phyloP scores from a whole-genome alignment of 1,140 invertebrate genomes.

The Diorhabda elongata region DNA sequence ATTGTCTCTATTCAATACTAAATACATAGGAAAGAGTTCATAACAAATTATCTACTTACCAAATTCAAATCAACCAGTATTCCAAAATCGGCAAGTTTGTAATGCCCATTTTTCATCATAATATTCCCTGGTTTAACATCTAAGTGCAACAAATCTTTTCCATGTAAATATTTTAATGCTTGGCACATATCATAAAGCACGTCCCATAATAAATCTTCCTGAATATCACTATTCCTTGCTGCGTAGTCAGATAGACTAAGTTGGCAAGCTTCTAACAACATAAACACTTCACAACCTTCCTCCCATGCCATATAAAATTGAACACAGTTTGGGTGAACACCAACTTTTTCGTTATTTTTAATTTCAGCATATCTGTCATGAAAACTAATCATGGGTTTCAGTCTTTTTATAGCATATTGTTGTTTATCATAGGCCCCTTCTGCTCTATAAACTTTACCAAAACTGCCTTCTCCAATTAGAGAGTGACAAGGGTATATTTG shows the following conservation, averaged over 20 bases:
- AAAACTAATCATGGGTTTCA: conserved; percentile 59
- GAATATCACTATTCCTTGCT: conserved; percentile 45
- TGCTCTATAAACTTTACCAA: conserved; percentile 70
- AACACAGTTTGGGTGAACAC: conserved; percentile 65
- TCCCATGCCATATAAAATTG: conserved; percentile 70
- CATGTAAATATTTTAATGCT: conserved; percentile 34
- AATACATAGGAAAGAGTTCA: too few relatives aligned
- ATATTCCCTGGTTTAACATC: conserved; percentile 79
- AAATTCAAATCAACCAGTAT: conserved; percentile 62
- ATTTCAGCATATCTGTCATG: conserved; percentile 65
- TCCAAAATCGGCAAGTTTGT: conserved; percentile 74
- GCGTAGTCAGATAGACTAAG: conserved; percentile 51
- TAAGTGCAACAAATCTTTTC: conserved; percentile 61
- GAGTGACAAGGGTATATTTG: conserved; percentile 62
- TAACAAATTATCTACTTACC: conserved; percentile 41
- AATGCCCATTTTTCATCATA: conserved; percentile 58
- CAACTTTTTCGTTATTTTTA: conserved; percentile 63
- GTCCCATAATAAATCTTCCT: conserved; percentile 47
- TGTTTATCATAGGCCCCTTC: conserved; percentile 60
- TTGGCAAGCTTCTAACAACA: conserved; percentile 69
- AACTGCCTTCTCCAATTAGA: conserved; percentile 67
- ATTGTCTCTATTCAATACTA: too few relatives aligned
- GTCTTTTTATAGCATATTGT: conserved; percentile 62
- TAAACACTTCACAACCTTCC: conserved; percentile 64
- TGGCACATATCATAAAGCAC: conserved; percentile 46